Conservation (phyloP, 1,140 invertebrate genomes). For the Xylocopa sonorina region DNA sequence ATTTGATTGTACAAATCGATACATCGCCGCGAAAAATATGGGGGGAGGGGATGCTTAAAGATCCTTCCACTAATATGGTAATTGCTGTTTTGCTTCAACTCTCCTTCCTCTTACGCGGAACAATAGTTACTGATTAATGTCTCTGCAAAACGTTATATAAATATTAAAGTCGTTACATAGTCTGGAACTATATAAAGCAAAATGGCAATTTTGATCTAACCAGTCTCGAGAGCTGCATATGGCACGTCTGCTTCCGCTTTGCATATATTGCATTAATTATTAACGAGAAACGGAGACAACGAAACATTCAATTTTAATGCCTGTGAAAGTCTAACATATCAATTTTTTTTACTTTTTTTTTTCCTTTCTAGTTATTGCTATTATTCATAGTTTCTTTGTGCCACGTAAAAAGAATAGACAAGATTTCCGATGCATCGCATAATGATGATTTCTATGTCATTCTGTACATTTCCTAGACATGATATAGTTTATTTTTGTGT, state of each 20-base stretch:
- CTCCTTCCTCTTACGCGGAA: not conserved
- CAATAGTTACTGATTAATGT: constrained; percentile 13
- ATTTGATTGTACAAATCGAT: constrained; percentile 14
- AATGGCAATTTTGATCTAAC: constrained; percentile 58
- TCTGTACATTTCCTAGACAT: constrained; percentile 28
- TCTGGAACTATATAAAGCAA: constrained; percentile 40
- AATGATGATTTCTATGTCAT: not conserved
- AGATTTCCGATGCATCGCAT: not conserved
- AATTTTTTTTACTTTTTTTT: not conserved
- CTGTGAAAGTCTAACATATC: not conserved
- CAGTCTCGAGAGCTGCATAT: constrained; percentile 63
- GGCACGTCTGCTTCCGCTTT: constrained; percentile 73
- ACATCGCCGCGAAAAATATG: constrained; percentile 28
- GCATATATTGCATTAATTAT: constrained; percentile 41
- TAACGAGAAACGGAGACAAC: constrained; percentile 6
- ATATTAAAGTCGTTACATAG: not conserved
- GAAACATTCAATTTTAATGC: constrained; percentile 36
- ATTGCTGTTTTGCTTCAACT: constrained; percentile 62
- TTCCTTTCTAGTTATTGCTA: too few relatives aligned
- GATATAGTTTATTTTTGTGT: constrained; percentile 69
- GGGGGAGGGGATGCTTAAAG: constrained; percentile 53
- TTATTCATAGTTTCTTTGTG: not conserved
- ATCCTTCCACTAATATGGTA: constrained; percentile 69
- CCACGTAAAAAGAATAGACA: not conserved
- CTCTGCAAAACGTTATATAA: not conserved